Evolutionary conservation across 2,888 invertebrate genomes (phyloP).

Genomic region (Drosophila kambysellisi): DNA sequence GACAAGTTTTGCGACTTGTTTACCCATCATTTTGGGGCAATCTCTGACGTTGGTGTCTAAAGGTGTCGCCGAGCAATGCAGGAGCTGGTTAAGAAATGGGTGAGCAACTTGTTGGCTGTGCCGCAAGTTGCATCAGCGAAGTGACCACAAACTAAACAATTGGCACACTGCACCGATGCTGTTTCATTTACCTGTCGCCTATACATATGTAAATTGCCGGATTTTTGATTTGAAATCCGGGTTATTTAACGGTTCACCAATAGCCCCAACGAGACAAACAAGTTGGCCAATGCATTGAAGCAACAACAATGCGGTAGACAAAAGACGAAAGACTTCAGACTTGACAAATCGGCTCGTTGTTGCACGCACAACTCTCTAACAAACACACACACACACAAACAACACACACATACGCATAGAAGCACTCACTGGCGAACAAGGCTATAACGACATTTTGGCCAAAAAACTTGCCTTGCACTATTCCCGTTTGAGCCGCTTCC

Average conservation of each 20-base stretch:
- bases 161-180: conserved; percentile 39
- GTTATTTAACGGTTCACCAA: conserved; percentile 72
- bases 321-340: conserved; percentile 53
- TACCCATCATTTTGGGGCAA: conserved; percentile 11
- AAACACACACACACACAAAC: conserved; percentile 33
- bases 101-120: conserved; percentile 22
- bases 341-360: conserved; percentile 50
- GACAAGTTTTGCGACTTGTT: conserved; percentile 21
- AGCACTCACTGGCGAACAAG: conserved; percentile 37
- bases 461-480: conserved; percentile 70
- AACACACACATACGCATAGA: conserved; percentile 10
- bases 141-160: conserved; percentile 35
- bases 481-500: conserved; percentile 45
- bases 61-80: conserved; percentile 21
- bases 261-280: conserved; percentile 62
- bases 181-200: conserved; percentile 9
- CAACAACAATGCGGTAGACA: conserved; percentile 30
- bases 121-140: conserved; percentile 34
- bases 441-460: conserved; percentile 50
- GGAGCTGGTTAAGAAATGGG: conserved; percentile 61
- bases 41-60: conserved; percentile 5
- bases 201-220: conserved; percentile 52
- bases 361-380: conserved; percentile 57
- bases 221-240: conserved; percentile 63
- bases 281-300: conserved; percentile 53